Evolutionary conservation across 2,888 invertebrate genomes (phyloP), one percentile per base, ranked within the genome.

Genomic region (Hermaeophaga mercurialis): DNA sequence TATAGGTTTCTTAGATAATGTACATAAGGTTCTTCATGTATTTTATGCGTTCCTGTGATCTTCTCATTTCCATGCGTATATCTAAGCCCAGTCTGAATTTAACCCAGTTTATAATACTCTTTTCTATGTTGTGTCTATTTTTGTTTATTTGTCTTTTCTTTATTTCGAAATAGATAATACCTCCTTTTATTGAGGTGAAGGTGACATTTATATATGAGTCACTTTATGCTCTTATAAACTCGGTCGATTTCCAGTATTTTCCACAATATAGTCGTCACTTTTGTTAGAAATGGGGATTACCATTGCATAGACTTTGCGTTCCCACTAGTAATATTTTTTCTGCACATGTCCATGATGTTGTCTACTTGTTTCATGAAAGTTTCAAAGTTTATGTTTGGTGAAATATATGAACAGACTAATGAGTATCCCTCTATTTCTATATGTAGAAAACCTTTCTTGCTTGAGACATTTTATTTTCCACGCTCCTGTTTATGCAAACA

Each of bases 281-380:
- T 2, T 28, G n/a, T 59, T 54, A 3, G 14, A 12, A 8, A 8
- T n/a, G 48, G 33, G 8, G 59, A 52, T 9, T 49, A 46, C 54
- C 54, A 56, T 24, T 34, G 26, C 1, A 34, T 8, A 0, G 56
- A 41, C 18, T 59, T 56, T 0, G 53, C 54, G n/a, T 59, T 46
- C 7, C 24, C 18, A 8, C 2, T 18, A 8, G 0, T 11, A n/a
- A n/a, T n/a, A n/a, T n/a, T n/a, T 17, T n/a, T 39, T 3, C 8
- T 33, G 5, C 15, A 11, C 3, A 12, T 4, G 8, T 38, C 24
- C 46, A 56, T 45, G 3, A 45, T n/a, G 6, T 38, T 19, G n/a
- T 34, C 55, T 2, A 52, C 15, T 12, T 26, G 12, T 7, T 28
- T 12, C 15, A 24, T 41, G 33, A 19, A 49, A 0, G 24, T 39